Evolutionary conservation across 2,113 vertebrate genomes (phyloP), one percentile per base, ranked within the genome.

Genomic region (Acinonyx jubatus): DNA sequence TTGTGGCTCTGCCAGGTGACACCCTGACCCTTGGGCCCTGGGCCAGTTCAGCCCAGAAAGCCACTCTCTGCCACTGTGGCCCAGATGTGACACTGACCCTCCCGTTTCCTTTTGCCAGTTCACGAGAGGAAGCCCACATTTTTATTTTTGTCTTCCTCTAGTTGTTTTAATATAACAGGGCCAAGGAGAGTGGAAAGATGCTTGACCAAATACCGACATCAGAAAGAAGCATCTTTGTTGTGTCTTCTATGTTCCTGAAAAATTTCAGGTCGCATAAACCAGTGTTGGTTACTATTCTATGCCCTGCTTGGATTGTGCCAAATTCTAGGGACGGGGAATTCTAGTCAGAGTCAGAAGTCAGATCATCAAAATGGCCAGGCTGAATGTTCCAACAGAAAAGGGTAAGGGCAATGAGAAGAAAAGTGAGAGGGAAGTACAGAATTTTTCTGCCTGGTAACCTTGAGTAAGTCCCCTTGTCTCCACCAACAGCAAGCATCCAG

Each of bases 1-100:
- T 96, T 97, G 91, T 91, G 94, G 79, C 97, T 97, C 94, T 96
- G 97, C 98, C 98, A 98, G 97, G 95, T 98, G 98, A 98, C 98
- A 83, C 97, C 12, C 81, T 96, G 97, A 97, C 98, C 98, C 82
- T 83, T 50, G 25, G 93, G 98, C 97, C 71, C 48, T 38, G 0
- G 0, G 98, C 96, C 98, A 98, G 94, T 88, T 95, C 48, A 85
- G 88, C 93, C 89, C 74, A 0, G 88, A 97, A 98, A 95, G n/a
- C 23, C 89, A 74, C 36, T 48, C 97, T 97, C 94, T 97, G 95
- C 90, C 94, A 38, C 80, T 81, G 79, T 94, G 90, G 89, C 95
- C 97, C 68, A 68, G 95, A 96, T 97, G 98, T 69, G 97, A 92
- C 94, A 57, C 91, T 88, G 73, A 27, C 82, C 97, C 98, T 95